Base-by-base conservation (phyloP, 1,140 invertebrate species). In the Macrocentrus cingulum region DNA sequence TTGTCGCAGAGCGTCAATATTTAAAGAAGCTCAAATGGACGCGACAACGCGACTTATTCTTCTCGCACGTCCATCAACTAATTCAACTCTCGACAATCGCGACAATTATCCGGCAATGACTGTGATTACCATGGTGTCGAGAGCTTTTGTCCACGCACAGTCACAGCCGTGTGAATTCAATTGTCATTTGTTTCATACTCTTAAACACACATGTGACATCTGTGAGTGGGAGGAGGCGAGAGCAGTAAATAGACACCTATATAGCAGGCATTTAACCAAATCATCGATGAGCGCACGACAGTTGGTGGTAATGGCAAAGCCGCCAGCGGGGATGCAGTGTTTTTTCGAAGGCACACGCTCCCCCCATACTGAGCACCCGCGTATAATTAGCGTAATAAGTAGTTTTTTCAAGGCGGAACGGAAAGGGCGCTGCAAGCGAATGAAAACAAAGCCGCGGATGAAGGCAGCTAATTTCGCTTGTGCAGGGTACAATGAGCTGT, bases 371-470 rank as follows among this genome's bases (percentile, higher is more conserved):
- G 29, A 8, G 55, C 68, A 70, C 62, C 61, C 70, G 72, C 69
- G 75, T 77, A 77, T 77, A 76, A 77, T 76, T 77, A 77, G 74
- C 74, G 75, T 77, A 77, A 77, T 77, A 77, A 77, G 73, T 74
- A 74, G 75, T 76, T 76, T 77, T 77, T 77, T 77, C 46, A 15
- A 45, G 55, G 16, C 37, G 49, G 45, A 59, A 57, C 54, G 61
- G 54, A 63, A 58, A 51, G 56, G 50, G 55, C 37, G 42, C 57
- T 32, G 57, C n/a, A n/a, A 22, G 51, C 23, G 50, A 42, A 29
- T 41, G 56, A 59, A 62, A 62, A 62, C 56, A 68, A 74, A 74
- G 67, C 66, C 36, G 23, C 49, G 45, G 53, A 54, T 53, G 50
- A 62, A 56, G 57, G 52, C 52, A 62, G 61, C 61, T 62, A 62